These are phyloP conservation scores for Pseudopodoces humilis DNA, from an alignment of 2,113 vertebrate genomes.

Conservation along the genomic window DNA sequence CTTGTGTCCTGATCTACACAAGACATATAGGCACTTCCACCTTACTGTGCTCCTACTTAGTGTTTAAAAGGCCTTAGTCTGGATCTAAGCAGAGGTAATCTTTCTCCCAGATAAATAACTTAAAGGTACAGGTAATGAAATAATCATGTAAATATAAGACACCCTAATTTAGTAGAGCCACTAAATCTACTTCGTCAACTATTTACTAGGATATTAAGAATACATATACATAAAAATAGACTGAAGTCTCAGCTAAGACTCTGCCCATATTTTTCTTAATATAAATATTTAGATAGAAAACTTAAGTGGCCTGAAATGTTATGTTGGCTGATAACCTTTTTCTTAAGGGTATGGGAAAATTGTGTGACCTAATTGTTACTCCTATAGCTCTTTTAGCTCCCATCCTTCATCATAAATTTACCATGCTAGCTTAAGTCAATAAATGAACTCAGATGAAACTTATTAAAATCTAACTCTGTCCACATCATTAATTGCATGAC, in stretches of 20 bases:
- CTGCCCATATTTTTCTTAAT: not conserved
- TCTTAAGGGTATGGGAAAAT: not conserved
- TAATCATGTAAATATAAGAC: not conserved
- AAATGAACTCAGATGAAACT: not conserved
- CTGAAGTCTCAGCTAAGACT: not conserved
- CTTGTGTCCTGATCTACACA: not conserved
- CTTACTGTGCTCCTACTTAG: not conserved
- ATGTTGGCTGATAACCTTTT: not conserved
- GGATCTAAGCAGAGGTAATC: not conserved
- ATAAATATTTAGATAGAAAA: not conserved
- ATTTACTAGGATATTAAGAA: not conserved
- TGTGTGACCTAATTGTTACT: not conserved
- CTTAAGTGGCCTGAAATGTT: not conserved
- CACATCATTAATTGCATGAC: not conserved
- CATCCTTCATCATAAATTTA: not conserved
- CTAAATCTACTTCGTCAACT: not conserved
- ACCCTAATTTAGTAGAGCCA: not conserved
- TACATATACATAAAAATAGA: not conserved
- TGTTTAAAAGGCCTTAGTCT: not conserved
- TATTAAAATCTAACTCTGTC: not conserved
- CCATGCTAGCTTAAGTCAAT: not conserved
- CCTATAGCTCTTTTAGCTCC: not conserved
- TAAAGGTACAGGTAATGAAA: not conserved
- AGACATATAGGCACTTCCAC: not conserved
- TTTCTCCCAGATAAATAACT: not conserved